These are phyloP conservation scores for Vulpes vulpes DNA, from an alignment of 2,113 vertebrate genomes.

Conservation along the genomic window DNA sequence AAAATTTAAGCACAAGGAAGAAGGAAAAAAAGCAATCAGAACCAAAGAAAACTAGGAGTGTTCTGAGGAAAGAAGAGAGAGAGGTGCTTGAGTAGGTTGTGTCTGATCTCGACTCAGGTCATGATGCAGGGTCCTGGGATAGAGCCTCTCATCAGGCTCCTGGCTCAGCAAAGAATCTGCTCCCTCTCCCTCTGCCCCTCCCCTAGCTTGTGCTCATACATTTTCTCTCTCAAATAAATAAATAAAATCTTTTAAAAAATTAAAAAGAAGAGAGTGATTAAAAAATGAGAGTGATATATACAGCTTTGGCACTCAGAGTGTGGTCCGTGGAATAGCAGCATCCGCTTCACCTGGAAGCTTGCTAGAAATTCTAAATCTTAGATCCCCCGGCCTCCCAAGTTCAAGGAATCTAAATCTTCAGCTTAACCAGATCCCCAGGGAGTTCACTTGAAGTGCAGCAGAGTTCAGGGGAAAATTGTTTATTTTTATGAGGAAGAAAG, in stretches of 20 bases:
- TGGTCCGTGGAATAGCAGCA: neutral
- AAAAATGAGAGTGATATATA: neutral
- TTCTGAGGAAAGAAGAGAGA: neutral
- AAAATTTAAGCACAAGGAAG: neutral
- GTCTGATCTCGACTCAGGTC: neutral
- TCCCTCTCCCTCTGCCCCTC: neutral
- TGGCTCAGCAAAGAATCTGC: neutral
- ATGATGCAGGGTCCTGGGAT: neutral
- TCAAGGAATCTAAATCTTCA: neutral
- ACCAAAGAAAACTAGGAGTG: neutral
- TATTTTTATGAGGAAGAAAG: conserved; percentile 18
- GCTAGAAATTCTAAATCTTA: neutral
- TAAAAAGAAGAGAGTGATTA: neutral
- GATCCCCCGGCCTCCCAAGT: neutral
- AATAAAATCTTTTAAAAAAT: neutral
- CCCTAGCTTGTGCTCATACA: neutral
- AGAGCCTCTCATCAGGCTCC: neutral
- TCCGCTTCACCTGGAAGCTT: neutral
- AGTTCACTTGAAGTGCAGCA: neutral
- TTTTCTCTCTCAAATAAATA: neutral
- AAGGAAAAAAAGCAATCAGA: neutral
- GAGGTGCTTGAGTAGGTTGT: neutral
- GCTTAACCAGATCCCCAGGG: neutral
- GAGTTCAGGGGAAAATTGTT: neutral
- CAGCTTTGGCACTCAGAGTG: neutral